Conservation (phyloP, 2,113 vertebrate species). For the Alces alces region DNA sequence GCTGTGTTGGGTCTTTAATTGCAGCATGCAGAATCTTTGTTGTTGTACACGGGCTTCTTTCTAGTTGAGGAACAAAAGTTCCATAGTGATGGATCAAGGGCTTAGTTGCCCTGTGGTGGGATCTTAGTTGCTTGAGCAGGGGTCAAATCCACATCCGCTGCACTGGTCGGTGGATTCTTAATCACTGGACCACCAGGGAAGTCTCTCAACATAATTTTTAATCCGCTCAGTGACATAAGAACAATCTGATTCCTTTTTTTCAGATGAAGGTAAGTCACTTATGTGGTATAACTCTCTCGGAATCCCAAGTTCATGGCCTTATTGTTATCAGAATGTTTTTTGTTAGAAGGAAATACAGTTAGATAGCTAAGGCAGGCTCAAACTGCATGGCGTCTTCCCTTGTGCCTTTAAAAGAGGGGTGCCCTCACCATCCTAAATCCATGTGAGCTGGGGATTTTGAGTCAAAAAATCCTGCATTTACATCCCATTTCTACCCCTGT, state of each 20-base stretch:
- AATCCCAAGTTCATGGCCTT: not conserved
- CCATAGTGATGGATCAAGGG: not conserved
- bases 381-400: accelerated
- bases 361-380: not conserved
- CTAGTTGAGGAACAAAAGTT: not conserved
- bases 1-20: not conserved
- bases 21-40: not conserved
- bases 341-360: not conserved
- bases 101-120: not conserved
- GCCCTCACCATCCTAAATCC: no score
- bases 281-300: not conserved
- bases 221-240: not conserved
- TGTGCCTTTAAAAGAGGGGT: not conserved
- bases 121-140: not conserved
- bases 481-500: not conserved
- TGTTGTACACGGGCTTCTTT: not conserved
- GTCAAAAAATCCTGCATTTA: not conserved
- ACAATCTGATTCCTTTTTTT: not conserved
- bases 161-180: not conserved
- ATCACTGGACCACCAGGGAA: not conserved
- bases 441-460: not conserved
- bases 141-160: not conserved
- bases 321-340: not conserved
- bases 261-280: not conserved
- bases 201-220: not conserved